Conservation (phyloP, 2,888 invertebrate species). For the Apantesis nais region DNA sequence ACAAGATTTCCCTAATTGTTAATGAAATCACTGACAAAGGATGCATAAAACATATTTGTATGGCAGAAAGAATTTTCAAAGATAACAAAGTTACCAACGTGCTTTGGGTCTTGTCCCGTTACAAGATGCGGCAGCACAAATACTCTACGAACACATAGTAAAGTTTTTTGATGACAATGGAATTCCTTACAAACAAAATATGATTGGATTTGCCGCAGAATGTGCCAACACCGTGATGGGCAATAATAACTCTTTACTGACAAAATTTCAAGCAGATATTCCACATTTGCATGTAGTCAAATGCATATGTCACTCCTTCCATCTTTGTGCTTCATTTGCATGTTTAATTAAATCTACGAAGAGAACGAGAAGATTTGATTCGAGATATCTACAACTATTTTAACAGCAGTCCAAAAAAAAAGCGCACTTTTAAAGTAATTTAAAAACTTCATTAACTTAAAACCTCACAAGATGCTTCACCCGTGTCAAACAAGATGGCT, state of each 20-base stretch:
- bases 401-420: constrained; percentile 22
- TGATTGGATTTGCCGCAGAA: constrained; percentile 25
- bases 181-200: constrained; percentile 17
- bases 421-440: no score
- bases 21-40: no score
- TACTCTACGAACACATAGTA: no score
- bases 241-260: constrained; percentile 24
- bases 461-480: no score
- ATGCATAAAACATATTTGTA: no score
- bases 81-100: no score
- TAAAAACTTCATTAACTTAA: no score
- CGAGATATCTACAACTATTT: constrained; percentile 31
- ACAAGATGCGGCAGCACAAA: no score
- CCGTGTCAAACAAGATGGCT: no score
- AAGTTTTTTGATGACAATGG: not conserved
- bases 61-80: no score
- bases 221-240: constrained; percentile 31
- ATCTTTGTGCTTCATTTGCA: constrained; percentile 20
- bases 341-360: constrained; percentile 27
- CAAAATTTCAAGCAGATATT: constrained; percentile 20
- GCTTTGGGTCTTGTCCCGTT: no score
- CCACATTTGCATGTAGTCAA: constrained; percentile 27
- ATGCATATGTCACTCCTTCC: constrained; percentile 33
- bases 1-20: no score
- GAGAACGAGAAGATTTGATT: constrained; percentile 29